Conservation (phyloP, 2,113 vertebrate species). For the Scalopus aquaticus region DNA sequence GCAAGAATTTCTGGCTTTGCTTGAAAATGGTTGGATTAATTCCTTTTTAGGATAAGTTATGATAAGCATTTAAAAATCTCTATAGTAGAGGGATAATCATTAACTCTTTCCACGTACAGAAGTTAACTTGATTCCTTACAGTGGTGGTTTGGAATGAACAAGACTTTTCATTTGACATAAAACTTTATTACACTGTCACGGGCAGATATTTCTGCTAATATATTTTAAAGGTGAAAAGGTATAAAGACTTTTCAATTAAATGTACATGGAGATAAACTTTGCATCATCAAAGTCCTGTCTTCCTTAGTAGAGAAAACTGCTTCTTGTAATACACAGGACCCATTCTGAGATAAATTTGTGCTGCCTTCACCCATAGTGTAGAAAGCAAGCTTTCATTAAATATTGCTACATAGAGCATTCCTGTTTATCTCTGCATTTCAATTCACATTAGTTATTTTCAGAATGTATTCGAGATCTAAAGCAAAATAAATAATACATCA, state of each 20-base stretch:
- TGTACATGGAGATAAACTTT: slow-evolving; percentile 78
- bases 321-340: neutral
- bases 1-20: slow-evolving; percentile 60
- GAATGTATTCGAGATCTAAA: slow-evolving; percentile 70
- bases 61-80: slow-evolving; percentile 64
- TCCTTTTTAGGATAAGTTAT: slow-evolving; percentile 62
- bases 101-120: slow-evolving; percentile 50
- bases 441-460: slow-evolving; percentile 62
- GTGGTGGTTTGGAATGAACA: slow-evolving; percentile 83
- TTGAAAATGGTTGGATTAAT: slow-evolving; percentile 59
- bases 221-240: slow-evolving; percentile 77
- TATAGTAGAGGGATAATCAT: slow-evolving; percentile 56
- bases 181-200: slow-evolving; percentile 81
- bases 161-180: slow-evolving; percentile 81
- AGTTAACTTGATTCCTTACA: slow-evolving; percentile 73
- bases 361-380: slow-evolving; percentile 47
- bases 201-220: slow-evolving; percentile 83
- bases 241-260: slow-evolving; percentile 73
- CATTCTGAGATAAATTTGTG: slow-evolving; percentile 66
- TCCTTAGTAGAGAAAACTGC: slow-evolving; percentile 67
- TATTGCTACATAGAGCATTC: slow-evolving; percentile 51
- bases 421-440: slow-evolving; percentile 48
- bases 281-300: slow-evolving; percentile 66
- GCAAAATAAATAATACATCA: slow-evolving; percentile 72
- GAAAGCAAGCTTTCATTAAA: slow-evolving; percentile 55